Base-by-base conservation (phyloP, 2,888 invertebrate genomes). In the Merodon equestris region DNA sequence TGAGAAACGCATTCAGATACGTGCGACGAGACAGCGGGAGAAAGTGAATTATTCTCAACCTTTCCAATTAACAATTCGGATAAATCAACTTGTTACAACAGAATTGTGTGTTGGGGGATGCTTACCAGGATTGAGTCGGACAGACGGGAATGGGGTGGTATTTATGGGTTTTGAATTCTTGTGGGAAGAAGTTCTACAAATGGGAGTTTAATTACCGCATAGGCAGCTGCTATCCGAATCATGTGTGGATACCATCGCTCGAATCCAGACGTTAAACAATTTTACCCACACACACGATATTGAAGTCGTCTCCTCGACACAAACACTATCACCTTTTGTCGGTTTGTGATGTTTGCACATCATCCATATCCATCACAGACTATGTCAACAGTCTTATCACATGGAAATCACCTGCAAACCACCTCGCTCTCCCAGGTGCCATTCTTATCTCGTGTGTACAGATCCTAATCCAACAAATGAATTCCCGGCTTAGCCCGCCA, bases 71-170 rank as follows among this genome's bases (percentile, higher is more conserved):
- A 64, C 57, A 48, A 34, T 50, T 79, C 50, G 12, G 63, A 57
- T 79, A 68, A 74, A 79, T 79, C 68, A 70, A 79, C 74, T 74
- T 74, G 74, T 74, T 70, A 74, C 51, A 44, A 63, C 51, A 61
- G 63, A 54, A 48, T 72, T 57, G 58, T 54, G n/a, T 58, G 27
- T 45, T 10, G 36, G 34, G 27, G 13, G 34, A 47, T 17, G 42
- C 17, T 50, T 51, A 15, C 15, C 54, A 14, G 54, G 50, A 56
- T 66, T 61, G 18, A 36, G 51, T 67, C 61, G 42, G 66, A 61
- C 51, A 68, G 40, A 9, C 44, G 19, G 63, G 60, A 38, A 54
- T 60, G 51, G 67, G 72, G 44, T 68, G 42, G 67, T 57, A 77
- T 77, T 67, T 73, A 77, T 73, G 61, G 38, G 45, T 57, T 58